Percentiles rank a stretch among this genome's conserved stretches.
Evolutionary conservation across 2,113 vertebrate species (phyloP).

Genomic region (Xenotilapia flavipinnis): DNA sequence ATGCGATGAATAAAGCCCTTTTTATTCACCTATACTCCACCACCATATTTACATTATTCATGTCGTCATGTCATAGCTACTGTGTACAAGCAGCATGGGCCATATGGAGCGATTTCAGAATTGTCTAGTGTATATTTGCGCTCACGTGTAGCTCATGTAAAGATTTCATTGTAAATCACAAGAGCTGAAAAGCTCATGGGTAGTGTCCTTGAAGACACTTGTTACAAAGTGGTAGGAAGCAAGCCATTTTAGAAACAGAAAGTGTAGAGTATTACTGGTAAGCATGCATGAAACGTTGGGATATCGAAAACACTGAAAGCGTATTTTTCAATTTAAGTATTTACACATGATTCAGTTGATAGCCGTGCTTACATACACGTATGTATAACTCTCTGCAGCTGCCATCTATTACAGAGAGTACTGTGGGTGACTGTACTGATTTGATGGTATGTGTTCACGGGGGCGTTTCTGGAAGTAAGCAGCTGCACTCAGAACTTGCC

Average conservation of each 20-base stretch:
- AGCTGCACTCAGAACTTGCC: not conserved
- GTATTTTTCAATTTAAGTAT: not conserved
- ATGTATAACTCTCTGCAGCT: not conserved
- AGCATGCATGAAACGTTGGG: not conserved
- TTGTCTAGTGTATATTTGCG: not conserved
- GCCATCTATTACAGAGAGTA: not conserved
- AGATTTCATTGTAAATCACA: not conserved
- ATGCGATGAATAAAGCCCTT: not conserved
- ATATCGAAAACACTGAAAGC: not conserved
- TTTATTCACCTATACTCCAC: slow-evolving; percentile 1
- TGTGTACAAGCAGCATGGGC: not conserved
- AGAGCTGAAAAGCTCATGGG: not conserved
- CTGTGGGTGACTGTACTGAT: not conserved
- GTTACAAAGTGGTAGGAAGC: not conserved
- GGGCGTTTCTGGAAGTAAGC: not conserved
- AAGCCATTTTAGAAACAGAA: not conserved
- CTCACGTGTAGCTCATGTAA: not conserved
- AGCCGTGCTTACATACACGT: not conserved
- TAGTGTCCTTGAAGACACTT: not conserved
- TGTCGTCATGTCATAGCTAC: not conserved
- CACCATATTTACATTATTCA: not conserved
- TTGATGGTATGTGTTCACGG: not conserved
- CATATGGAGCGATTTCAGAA: not conserved
- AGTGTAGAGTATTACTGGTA: not conserved
- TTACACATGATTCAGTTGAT: not conserved